Evolutionary conservation across 1,140 invertebrate genomes (phyloP).

Genomic region (Zaprionus vittiger): DNA sequence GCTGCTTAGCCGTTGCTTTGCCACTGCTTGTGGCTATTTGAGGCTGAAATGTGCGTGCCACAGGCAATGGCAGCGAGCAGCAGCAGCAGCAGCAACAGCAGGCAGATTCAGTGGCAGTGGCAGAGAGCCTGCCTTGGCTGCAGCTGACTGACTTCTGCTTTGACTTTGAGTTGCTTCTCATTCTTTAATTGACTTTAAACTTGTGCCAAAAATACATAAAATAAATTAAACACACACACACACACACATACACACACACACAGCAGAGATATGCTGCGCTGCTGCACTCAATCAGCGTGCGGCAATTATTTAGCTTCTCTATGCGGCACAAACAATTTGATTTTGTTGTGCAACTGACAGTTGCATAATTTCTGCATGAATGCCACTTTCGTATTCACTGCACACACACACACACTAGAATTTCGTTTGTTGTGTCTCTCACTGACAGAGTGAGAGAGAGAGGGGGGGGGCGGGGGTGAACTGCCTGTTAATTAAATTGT

Average conservation of each 20-base stretch:
- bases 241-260: slow-evolving; percentile 30
- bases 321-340: slow-evolving; percentile 58
- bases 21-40: slow-evolving; percentile 63
- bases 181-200: slow-evolving; percentile 33
- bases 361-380: slow-evolving; percentile 73
- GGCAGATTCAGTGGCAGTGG: slow-evolving; percentile 6
- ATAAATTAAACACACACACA: slow-evolving; percentile 2
- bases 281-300: slow-evolving; percentile 34
- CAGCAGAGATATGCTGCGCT: background rate
- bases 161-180: slow-evolving; percentile 50
- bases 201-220: slow-evolving; percentile 5
- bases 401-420: slow-evolving; percentile 28
- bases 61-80: slow-evolving; percentile 42
- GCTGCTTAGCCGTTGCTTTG: slow-evolving; percentile 72
- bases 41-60: slow-evolving; percentile 65
- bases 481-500: slow-evolving; percentile 79
- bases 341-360: slow-evolving; percentile 81
- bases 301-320: slow-evolving; percentile 57
- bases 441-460: slow-evolving; percentile 20
- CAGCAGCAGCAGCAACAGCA: slow-evolving; percentile 15
- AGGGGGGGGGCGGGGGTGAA: slow-evolving; percentile 34
- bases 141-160: slow-evolving; percentile 49
- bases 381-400: slow-evolving; percentile 62
- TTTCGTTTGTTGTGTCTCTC: slow-evolving; percentile 44
- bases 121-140: slow-evolving; percentile 5